Base-by-base conservation (phyloP, 2,888 invertebrate genomes). In the Drosophila borealis region DNA sequence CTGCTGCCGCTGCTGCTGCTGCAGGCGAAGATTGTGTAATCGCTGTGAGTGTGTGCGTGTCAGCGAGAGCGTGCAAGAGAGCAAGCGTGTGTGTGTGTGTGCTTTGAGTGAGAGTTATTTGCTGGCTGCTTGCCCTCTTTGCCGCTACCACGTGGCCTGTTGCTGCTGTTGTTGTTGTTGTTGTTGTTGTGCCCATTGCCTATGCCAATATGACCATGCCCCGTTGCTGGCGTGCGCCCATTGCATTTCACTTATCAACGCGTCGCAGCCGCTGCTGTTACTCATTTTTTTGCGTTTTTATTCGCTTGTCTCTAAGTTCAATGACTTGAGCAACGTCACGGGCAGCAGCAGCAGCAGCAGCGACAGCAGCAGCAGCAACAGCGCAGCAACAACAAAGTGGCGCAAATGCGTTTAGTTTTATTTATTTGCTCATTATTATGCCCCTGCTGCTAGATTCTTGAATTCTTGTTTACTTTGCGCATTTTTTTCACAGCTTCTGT, bases 311-410 rank as follows among this genome's bases (percentile, higher is more conserved):
- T 66, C 69, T 90, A 90, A 90, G 90, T 90, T 90, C 90, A 90
- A 90, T 90, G 90, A 90, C 90, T 90, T 78, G 75, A 80, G 77
- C 76, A 89, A 89, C 90, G 90, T 90, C 90, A 90, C 81, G 90
- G 90, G 84, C 90, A 90, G 74, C 72, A 66, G 50, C 65, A 67
- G 5, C 61, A 68, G 41, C 54, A 71, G 48, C 64, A 62, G 9
- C 62, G 59, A 11, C 62, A 63, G 9, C 57, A 70, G 2, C 55
- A 65, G 46, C 54, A 62, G 39, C 42, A 54, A 39, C 49, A 79
- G 48, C 59, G 54, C 65, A 83, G 62, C 78, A 66, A 79, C 75
- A 81, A 83, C 75, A 81, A 83, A 89, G 78, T 83, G 73, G 88
- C 88, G 86, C 86, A 82, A 88, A 88, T 83, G 86, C 84, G 89